phyloP scores from a whole-genome alignment of 2,797 vertebrate species.

The Pelochelys cantorii region DNA sequence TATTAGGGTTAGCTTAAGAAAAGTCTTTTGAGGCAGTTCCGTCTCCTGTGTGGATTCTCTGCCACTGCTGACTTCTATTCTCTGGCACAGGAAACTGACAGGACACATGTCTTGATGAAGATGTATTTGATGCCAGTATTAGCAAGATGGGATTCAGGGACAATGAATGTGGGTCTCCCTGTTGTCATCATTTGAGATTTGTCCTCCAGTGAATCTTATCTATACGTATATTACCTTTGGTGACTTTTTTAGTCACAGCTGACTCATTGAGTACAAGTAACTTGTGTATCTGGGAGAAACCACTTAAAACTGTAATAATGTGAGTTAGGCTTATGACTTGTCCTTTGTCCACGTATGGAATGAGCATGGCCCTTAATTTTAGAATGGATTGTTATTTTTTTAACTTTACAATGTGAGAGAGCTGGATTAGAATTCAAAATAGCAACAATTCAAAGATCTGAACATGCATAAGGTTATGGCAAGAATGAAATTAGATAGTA shows the following conservation, averaged over 20 bases:
- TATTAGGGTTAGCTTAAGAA: background rate
- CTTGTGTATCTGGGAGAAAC: background rate
- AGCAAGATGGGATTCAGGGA: background rate
- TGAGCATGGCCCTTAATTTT: background rate
- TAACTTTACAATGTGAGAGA: background rate
- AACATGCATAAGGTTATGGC: background rate
- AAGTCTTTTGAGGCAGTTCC: background rate
- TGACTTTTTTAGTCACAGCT: background rate
- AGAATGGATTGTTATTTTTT: background rate
- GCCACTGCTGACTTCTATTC: background rate
- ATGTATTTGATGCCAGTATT: background rate
- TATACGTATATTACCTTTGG: background rate
- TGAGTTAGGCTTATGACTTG: background rate
- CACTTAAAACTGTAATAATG: background rate
- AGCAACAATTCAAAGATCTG: background rate
- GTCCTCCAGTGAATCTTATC: background rate
- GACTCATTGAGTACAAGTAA: background rate
- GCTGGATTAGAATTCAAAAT: background rate
- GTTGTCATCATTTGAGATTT: background rate
- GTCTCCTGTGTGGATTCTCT: background rate
- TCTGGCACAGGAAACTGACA: background rate
- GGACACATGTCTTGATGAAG: fast-evolving
- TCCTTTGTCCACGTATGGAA: background rate
- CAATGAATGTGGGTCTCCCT: background rate
- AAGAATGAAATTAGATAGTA: background rate